Conservation (phyloP, 2,888 invertebrate genomes). For the Pterobdella sp. region DNA sequence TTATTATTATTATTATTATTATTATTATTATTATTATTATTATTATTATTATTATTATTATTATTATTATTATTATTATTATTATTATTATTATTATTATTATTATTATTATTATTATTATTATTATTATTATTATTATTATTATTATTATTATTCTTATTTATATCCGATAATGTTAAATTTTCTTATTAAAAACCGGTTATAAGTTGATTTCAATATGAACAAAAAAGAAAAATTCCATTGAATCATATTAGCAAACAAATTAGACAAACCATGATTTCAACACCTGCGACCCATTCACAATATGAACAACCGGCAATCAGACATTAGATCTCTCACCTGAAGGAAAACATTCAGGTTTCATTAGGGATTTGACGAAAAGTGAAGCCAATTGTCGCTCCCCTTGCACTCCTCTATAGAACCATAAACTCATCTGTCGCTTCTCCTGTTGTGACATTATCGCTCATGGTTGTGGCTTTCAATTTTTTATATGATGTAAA, state of each 20-base stretch:
- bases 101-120: slow-evolving; percentile 24
- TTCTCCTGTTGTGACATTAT: no score
- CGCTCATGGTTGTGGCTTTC: background rate
- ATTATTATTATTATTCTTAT: slow-evolving; percentile 23
- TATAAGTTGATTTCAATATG: no score
- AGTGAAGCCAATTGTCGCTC: slow-evolving; percentile 8
- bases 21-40: slow-evolving; percentile 26
- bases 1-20: slow-evolving; percentile 21
- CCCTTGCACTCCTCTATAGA: slow-evolving; percentile 9
- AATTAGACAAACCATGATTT: no score
- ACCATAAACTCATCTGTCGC: slow-evolving; percentile 9
- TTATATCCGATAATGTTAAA: no score
- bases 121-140: slow-evolving; percentile 21
- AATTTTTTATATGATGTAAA: background rate
- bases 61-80: slow-evolving; percentile 24
- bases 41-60: slow-evolving; percentile 26
- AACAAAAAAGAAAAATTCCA: no score
- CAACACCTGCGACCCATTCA: no score
- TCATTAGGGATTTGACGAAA: slow-evolving; percentile 30
- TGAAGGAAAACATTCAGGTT: slow-evolving; percentile 30
- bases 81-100: slow-evolving; percentile 15
- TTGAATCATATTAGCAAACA: no score
- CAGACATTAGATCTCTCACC: slow-evolving; percentile 1
- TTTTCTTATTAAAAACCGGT: no score
- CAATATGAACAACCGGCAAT: no score